Evolutionary conservation across 2,888 invertebrate species (phyloP).

Genomic region (Stenodema calcarata): DNA sequence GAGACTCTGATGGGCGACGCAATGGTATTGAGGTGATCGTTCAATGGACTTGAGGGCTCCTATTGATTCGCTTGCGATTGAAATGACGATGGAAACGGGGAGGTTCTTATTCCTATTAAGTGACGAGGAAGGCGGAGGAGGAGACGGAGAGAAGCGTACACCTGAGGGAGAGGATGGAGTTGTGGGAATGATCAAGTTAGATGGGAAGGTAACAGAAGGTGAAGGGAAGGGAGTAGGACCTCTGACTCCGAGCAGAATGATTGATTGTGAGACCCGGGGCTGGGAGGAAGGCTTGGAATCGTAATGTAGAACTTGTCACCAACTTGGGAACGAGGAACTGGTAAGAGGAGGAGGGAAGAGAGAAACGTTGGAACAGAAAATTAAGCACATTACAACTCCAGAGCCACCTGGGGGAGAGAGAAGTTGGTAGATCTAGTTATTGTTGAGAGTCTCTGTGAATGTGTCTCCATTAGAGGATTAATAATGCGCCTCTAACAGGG

Average conservation of each 20-base stretch:
- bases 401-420: constrained; percentile 50
- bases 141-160: not conserved
- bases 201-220: constrained; percentile 9
- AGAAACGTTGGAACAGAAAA: constrained; percentile 50
- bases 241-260: constrained; percentile 44
- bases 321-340: constrained; percentile 36
- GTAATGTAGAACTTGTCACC: constrained; percentile 48
- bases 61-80: constrained; percentile 36
- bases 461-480: constrained; percentile 55
- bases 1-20: not conserved
- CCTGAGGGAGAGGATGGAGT: constrained; percentile 30
- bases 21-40: not conserved
- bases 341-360: constrained; percentile 27
- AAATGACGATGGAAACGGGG: constrained; percentile 7
- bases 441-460: constrained; percentile 52
- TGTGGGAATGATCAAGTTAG: constrained; percentile 38
- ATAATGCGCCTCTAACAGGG: constrained; percentile 54
- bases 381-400: constrained; percentile 53
- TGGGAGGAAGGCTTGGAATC: constrained; percentile 16
- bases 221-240: constrained; percentile 7
- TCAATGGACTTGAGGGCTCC: not conserved
- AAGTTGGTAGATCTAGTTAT: constrained; percentile 52
- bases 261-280: constrained; percentile 36
- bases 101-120: constrained; percentile 36
- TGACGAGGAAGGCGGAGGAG: not conserved